Evolutionary conservation across 2,888 invertebrate species (phyloP).

Genomic region (Mycalesis mineus): DNA sequence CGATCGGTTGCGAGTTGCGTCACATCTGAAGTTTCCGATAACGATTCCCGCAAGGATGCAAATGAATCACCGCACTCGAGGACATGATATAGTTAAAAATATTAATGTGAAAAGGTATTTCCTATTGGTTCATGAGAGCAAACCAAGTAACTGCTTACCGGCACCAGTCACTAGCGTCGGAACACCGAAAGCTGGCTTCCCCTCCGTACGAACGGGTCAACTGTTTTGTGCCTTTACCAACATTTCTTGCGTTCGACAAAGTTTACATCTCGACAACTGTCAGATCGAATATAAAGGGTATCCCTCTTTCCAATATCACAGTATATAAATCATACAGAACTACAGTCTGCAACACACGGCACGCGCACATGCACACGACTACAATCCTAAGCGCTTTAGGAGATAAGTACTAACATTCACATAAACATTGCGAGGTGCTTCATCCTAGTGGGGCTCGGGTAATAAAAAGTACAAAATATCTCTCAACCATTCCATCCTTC

Average conservation of each 20-base stretch:
- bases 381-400: slow-evolving; percentile 32
- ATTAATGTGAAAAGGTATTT: slow-evolving; percentile 78
- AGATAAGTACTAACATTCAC: slow-evolving; percentile 29
- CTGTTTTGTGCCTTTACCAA: slow-evolving; percentile 64
- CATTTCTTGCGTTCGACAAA: slow-evolving; percentile 47
- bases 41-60: slow-evolving; percentile 61
- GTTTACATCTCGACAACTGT: slow-evolving; percentile 39
- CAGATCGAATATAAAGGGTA: slow-evolving; percentile 53
- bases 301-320: slow-evolving; percentile 68
- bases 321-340: slow-evolving; percentile 62
- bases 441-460: slow-evolving; percentile 2
- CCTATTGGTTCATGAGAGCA: slow-evolving; percentile 69
- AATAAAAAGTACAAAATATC: slow-evolving; percentile 10
- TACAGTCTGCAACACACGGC: slow-evolving; percentile 45
- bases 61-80: slow-evolving; percentile 71
- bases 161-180: slow-evolving; percentile 58
- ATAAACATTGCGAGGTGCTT: slow-evolving; percentile 29
- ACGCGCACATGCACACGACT: slow-evolving; percentile 45
- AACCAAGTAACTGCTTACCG: slow-evolving; percentile 67
- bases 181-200: slow-evolving; percentile 74
- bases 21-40: slow-evolving; percentile 75
- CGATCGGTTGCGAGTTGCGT: too few relatives aligned
- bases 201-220: slow-evolving; percentile 54
- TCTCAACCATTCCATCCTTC: slow-evolving; percentile 17
- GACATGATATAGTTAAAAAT: slow-evolving; percentile 79